Base-by-base conservation (phyloP, 2,888 invertebrate genomes). In the Artemia sinica region DNA sequence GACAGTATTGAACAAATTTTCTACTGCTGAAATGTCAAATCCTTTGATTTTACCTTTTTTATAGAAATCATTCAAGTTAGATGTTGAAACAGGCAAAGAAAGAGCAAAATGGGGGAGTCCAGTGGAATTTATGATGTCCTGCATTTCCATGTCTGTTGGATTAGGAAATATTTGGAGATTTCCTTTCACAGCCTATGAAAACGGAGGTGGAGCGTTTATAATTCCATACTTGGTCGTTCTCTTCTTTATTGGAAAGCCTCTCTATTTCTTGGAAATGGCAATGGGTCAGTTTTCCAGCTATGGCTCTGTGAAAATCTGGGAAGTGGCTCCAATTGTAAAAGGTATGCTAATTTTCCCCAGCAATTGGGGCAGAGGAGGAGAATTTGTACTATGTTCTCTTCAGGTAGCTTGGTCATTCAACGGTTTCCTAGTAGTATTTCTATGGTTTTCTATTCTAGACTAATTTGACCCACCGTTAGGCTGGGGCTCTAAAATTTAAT, bases 201-300 rank as follows among this genome's bases (percentile, higher is more conserved):
- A 69, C 18, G 68, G 70, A 13, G 71, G 71, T 4, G 73, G 73
- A 8, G 85, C 85, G 0, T 85, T 85, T 73, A 77, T 85, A 48
- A 84, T 85, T 71, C 85, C 86, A 0, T 86, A 86, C 73, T 76
- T 86, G 49, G 81, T 85, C 65, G 82, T 85, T 2, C 76, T 86
- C 28, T 75, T 84, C 41, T 74, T 86, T 66, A 82, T 86, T 71
- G 88, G 88, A 67, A 84, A 87, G 73, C 89, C 89, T 0, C 83
- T 91, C 80, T 91, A 91, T 76, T 89, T 88, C 75, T 79, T 92
- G 75, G 91, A 92, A 79, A 86, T 88, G 80, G 81, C 84, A 2
- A 76, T 91, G 11, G 91, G 91, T 12, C 91, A 92, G 76, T 92
- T 91, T 75, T 85, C 86, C 69, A 86, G 87, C 69, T 84, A 84